Evolutionary conservation across 2,888 invertebrate species (phyloP), one percentile per base, ranked within the genome.

Genomic region (Oasisia sp.): DNA sequence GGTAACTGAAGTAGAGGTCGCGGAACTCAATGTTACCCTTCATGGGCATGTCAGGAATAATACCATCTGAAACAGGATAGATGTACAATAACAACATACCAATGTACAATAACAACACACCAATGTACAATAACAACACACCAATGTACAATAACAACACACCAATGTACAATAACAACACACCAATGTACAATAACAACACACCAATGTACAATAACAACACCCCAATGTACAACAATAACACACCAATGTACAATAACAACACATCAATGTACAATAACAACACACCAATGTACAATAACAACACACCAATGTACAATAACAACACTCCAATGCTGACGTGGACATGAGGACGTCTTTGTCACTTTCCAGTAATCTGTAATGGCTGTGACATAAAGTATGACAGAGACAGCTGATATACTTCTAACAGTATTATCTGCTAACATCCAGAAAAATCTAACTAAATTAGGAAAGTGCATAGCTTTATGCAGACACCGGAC

Each of bases 1-100:
- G 97, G 96, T 98, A 99, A 0, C 97, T 97, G 95, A 98, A 99
- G 89, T 95, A 96, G 0, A 99, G 97, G 94, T 98, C 97, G 91
- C 97, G 97, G 95, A 99, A 98, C 12, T 97, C 95, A 93, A 99
- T 97, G 95, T 98, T 97, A 0, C 99, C 98, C 27, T 44, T 32
- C 32, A 94, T 32, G 91, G 97, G 96, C 0, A 94, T 94, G 44
- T 95, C 93, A 5, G 97, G 97, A 94, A 97, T 96, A 12, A 97
- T 93, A n/a, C 98, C 98, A 94, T 97, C 98, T 97, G 95, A 91
- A 95, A 95, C 32, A 50, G 32, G 56, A 74, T 5, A 32, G 14
- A n/a, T 74, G 27, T 27, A 74, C 27, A 7, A 74, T 5, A 74
- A 74, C 27, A 27, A 27, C 5, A 74, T 2, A 74, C 27, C 19